Evolutionary conservation across 2,797 vertebrate species (phyloP).

Genomic region (Cetoscarus ocellatus): DNA sequence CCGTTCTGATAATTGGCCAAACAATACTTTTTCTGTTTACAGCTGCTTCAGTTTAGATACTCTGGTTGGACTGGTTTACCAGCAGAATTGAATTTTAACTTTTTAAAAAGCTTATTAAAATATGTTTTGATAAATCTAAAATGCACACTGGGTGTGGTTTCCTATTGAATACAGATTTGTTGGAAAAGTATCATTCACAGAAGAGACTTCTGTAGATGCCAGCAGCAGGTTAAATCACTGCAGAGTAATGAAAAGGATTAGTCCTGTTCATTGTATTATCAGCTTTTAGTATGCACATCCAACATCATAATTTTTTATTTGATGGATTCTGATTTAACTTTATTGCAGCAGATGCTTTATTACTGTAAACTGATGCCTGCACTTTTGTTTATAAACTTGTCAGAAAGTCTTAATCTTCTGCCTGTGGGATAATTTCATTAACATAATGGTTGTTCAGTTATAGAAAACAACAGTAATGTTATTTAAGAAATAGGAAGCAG

Average conservation of each 20-base stretch:
- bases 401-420: slow-evolving; percentile 14
- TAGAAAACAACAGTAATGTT: not conserved
- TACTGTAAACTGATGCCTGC: slow-evolving; percentile 3
- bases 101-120: slow-evolving; percentile 3
- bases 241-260: not conserved
- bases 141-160: too few species aligned
- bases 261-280: not conserved
- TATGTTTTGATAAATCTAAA: not conserved
- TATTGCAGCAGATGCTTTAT: not conserved
- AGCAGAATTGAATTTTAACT: not conserved
- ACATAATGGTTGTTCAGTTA: not conserved
- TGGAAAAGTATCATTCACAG: too few species aligned
- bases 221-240: slow-evolving; percentile 5
- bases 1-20: not conserved
- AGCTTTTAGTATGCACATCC: not conserved
- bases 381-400: not conserved
- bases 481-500: not conserved
- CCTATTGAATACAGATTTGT: too few species aligned
- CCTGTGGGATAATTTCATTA: slow-evolving; percentile 14
- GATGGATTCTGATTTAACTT: not conserved
- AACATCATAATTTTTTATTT: not conserved
- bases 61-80: slow-evolving; percentile 32
- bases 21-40: slow-evolving; percentile 25
- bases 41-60: slow-evolving; percentile 2
- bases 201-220: not conserved